Percentiles rank a stretch among this genome's conserved stretches.
Conservation (phyloP, 2,888 invertebrate species). For the Drosophila lacicola region DNA sequence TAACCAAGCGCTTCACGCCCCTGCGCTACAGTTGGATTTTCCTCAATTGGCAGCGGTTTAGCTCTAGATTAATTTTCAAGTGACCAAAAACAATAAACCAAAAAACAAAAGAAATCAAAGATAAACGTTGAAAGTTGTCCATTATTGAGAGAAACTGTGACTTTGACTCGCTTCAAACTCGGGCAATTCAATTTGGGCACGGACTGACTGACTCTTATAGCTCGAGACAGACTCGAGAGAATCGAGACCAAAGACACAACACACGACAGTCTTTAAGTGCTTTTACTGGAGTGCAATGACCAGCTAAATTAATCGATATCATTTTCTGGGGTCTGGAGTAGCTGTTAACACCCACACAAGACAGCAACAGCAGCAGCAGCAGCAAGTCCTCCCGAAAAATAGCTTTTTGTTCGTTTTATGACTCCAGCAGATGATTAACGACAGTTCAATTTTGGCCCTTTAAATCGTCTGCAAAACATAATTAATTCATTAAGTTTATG, state of each 20-base stretch:
- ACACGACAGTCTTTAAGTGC: constrained; percentile 37
- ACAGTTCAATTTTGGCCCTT: constrained; percentile 8
- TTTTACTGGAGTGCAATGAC: constrained; percentile 37
- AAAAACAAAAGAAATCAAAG: constrained; percentile 25
- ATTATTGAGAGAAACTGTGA: constrained; percentile 18
- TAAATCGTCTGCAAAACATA: background rate
- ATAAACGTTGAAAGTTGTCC: constrained; percentile 33
- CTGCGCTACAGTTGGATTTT: constrained; percentile 1
- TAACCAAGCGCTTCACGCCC: background rate
- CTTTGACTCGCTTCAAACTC: constrained; percentile 10
- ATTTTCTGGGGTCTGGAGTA: background rate
- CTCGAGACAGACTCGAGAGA: background rate
- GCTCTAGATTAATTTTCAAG: constrained; percentile 68
- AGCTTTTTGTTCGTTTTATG: constrained; percentile 19
- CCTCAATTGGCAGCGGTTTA: constrained; percentile 65
- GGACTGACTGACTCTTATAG: constrained; percentile 20
- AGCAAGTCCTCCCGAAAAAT: background rate
- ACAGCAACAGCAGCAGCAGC: background rate
- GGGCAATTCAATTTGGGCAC: constrained; percentile 45
- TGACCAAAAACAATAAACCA: constrained; percentile 33
- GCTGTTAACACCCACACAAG: background rate
- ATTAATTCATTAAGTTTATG: too few species aligned
- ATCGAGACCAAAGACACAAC: background rate
- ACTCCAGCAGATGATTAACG: constrained; percentile 35
- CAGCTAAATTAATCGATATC: constrained; percentile 45